These are phyloP conservation scores for Acrobasis suavella DNA, from an alignment of 2,888 invertebrate genomes.

Conservation along the genomic window DNA sequence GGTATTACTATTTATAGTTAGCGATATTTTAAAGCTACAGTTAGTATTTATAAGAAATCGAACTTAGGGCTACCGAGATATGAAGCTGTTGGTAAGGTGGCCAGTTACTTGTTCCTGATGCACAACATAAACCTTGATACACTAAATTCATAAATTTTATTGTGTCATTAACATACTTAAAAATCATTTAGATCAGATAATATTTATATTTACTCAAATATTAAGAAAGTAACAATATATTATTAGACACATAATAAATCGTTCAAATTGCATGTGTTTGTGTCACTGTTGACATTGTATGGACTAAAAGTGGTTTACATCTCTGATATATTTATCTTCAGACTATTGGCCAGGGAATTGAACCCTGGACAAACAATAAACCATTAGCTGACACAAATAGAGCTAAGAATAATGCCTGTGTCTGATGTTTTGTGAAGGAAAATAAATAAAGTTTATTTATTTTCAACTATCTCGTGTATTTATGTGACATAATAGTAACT, in stretches of 20 bases:
- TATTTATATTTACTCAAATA: neutral
- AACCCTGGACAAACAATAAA: slow-evolving; percentile 28
- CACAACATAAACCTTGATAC: too few relatives aligned
- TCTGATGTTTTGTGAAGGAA: neutral
- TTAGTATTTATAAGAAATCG: too few relatives aligned
- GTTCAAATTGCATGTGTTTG: neutral
- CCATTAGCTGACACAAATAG: slow-evolving; percentile 26
- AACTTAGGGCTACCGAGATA: too few relatives aligned
- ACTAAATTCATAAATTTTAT: too few relatives aligned
- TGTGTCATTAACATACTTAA: too few relatives aligned
- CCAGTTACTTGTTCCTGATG: too few relatives aligned
- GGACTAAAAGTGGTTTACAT: slow-evolving; percentile 27
- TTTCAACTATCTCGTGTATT: neutral
- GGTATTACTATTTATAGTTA: too few relatives aligned
- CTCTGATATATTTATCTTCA: slow-evolving; percentile 35
- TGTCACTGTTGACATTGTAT: slow-evolving; percentile 8
- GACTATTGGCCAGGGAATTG: slow-evolving; percentile 24
- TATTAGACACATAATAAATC: slow-evolving; percentile 6
- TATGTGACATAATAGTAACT: too few relatives aligned
- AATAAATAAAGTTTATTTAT: neutral
- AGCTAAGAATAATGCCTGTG: slow-evolving; percentile 16
- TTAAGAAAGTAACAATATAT: neutral
- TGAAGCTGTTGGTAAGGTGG: too few relatives aligned
- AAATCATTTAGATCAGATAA: too few relatives aligned
- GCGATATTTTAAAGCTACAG: too few relatives aligned